phyloP scores from a whole-genome alignment of 1,140 invertebrate species.

The Chironomus tepperi region DNA sequence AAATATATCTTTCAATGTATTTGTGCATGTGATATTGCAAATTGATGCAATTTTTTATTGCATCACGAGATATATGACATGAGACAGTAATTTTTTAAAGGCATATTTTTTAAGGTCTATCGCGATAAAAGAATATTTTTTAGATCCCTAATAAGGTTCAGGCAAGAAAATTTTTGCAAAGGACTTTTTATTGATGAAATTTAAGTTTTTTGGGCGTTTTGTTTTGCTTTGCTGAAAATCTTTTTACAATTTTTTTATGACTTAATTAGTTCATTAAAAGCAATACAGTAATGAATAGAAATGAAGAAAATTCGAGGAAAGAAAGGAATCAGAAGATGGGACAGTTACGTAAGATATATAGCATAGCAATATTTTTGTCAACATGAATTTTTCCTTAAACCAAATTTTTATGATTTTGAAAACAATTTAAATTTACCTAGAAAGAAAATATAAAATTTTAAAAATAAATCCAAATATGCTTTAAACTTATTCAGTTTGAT shows the following conservation, averaged over 20 bases:
- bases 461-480: too few species aligned
- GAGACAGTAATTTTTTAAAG: conserved; percentile 18
- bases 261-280: background rate
- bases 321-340: background rate
- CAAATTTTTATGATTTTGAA: background rate
- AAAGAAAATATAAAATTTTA: too few species aligned
- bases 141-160: too few species aligned
- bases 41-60: conserved; percentile 10
- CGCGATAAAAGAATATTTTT: too few species aligned
- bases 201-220: background rate
- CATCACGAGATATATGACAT: background rate
- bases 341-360: conserved; percentile 5
- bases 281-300: background rate
- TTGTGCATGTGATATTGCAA: background rate
- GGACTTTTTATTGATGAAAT: background rate
- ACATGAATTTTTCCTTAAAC: background rate
- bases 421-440: background rate
- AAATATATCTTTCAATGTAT: conserved; percentile 9
- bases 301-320: background rate
- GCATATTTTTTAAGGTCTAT: background rate
- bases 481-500: too few species aligned
- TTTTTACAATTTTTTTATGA: conserved; percentile 19
- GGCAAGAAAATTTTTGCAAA: too few species aligned
- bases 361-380: background rate
- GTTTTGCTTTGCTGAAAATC: background rate